These are phyloP conservation scores for Druceiella hillmani DNA, from an alignment of 2,888 invertebrate species.

Conservation along the genomic window DNA sequence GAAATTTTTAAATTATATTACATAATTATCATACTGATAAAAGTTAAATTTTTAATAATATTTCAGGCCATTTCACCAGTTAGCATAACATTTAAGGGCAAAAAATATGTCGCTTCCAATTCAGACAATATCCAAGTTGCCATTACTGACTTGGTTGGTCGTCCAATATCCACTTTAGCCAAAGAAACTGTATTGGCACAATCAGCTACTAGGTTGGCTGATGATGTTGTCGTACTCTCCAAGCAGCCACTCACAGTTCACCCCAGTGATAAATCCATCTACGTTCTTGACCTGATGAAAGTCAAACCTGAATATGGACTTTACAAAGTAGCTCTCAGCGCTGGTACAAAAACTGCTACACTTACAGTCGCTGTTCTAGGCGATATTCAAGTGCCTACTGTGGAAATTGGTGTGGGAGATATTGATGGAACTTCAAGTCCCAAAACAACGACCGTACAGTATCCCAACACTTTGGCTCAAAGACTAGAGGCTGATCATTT, in stretches of 20 bases:
- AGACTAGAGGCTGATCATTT: slow-evolving; percentile 80
- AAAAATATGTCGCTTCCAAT: slow-evolving; percentile 69
- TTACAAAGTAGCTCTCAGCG: slow-evolving; percentile 75
- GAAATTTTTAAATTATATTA: no score
- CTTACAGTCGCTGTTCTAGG: slow-evolving; percentile 67
- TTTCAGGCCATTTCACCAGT: slow-evolving; percentile 70
- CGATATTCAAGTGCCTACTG: slow-evolving; percentile 66
- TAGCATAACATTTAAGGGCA: slow-evolving; percentile 73
- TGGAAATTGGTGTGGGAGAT: slow-evolving; percentile 86
- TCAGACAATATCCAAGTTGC: slow-evolving; percentile 68
- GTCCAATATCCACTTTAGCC: slow-evolving; percentile 58
- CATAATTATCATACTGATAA: no score
- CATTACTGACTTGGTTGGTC: slow-evolving; percentile 71
- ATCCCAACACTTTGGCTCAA: slow-evolving; percentile 65
- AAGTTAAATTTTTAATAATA: slow-evolving; percentile 4
- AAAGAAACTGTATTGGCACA: slow-evolving; percentile 66
- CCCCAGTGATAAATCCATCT: slow-evolving; percentile 60
- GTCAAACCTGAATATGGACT: slow-evolving; percentile 78
- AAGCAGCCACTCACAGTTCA: slow-evolving; percentile 53
- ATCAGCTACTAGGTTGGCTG: slow-evolving; percentile 66
- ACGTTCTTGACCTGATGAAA: slow-evolving; percentile 69
- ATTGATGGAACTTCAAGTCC: slow-evolving; percentile 84
- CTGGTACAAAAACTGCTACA: slow-evolving; percentile 57
- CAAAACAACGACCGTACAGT: slow-evolving; percentile 65
- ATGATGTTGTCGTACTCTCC: slow-evolving; percentile 69